Evolutionary conservation across 2,888 invertebrate species (phyloP), one percentile per base, ranked within the genome.

Genomic region (Meloe dianella): DNA sequence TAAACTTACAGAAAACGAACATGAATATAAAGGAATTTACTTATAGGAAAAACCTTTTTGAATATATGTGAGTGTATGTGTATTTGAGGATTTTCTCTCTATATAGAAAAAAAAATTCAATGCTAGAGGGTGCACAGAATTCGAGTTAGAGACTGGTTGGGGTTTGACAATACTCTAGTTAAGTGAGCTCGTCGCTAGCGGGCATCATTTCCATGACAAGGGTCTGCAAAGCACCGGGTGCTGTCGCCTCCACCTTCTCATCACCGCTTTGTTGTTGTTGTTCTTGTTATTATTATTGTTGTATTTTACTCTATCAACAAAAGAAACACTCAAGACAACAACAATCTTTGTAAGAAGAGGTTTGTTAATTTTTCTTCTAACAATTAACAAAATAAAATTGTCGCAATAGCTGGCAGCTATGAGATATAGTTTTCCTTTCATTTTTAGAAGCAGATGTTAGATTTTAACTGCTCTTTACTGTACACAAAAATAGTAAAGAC

Each of bases 141-240:
- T 67, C 60, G 66, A 65, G 64, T 71, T 66, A 56, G 65, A 66
- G 71, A 58, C 65, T 67, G 66, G 70, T 68, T 71, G 73, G 73
- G 70, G 70, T 68, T 70, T 69, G 70, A 79, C 79, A 77, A 79
- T 77, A 73, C 77, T 78, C 76, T 75, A 78, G 78, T 80, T 81
- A 80, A 81, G 81, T 79, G 79, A 77, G 76, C 75, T 75, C 76
- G 82, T 78, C 81, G 85, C 86, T 84, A 79, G 82, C 79, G 84
- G 86, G 85, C 86, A 85, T 86, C 85, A 86, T 86, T 86, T 86
- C 85, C 86, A 86, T 86, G 85, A 86, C 86, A 86, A 86, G 85
- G 80, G 79, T 74, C 76, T 70, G 75, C 74, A 77, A 77, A 77
- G 73, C 78, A 64, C 67, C 70, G 65, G 69, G 64, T 67, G 70